Evolutionary conservation across 2,888 invertebrate species (phyloP).

Genomic region (Callosobruchus maculatus): DNA sequence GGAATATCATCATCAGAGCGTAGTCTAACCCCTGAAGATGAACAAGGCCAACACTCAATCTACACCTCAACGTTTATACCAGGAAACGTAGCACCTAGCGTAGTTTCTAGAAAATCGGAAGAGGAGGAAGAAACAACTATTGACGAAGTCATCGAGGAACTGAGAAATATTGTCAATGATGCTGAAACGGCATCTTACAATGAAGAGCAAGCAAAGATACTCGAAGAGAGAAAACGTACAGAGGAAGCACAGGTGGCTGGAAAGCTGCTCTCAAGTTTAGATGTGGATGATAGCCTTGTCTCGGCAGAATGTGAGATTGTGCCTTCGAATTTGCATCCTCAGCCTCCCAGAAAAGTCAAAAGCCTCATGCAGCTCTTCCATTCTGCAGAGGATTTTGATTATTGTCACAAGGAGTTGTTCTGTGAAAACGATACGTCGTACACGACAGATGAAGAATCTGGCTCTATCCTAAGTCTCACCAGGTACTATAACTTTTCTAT

Average conservation of each 20-base stretch:
- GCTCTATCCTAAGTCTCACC: constrained; percentile 66
- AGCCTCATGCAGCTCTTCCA: constrained; percentile 68
- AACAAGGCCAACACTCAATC: constrained; percentile 55
- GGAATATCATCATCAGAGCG: constrained; percentile 84
- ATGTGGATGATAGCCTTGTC: constrained; percentile 54
- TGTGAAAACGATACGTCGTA: constrained; percentile 58
- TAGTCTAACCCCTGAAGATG: constrained; percentile 71
- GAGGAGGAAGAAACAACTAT: constrained; percentile 79
- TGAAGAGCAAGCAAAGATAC: constrained; percentile 40
- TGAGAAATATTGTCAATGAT: constrained; percentile 80
- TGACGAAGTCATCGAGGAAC: constrained; percentile 82
- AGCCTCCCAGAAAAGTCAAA: constrained; percentile 73
- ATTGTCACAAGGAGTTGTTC: constrained; percentile 52
- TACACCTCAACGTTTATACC: constrained; percentile 30
- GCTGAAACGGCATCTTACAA: constrained; percentile 69
- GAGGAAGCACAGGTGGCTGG: constrained; percentile 39
- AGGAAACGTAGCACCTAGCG: constrained; percentile 5
- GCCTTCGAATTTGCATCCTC: constrained; percentile 74
- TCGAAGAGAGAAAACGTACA: constrained; percentile 32
- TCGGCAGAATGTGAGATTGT: constrained; percentile 65
- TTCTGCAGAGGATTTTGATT: constrained; percentile 56
- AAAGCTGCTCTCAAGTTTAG: constrained; percentile 39
- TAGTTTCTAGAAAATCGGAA: constrained; percentile 36
- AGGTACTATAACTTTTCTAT: constrained; percentile 28
- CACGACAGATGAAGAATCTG: constrained; percentile 67